Conservation (phyloP, 2,797 vertebrate genomes). For the Rhinogobio ventralis region DNA sequence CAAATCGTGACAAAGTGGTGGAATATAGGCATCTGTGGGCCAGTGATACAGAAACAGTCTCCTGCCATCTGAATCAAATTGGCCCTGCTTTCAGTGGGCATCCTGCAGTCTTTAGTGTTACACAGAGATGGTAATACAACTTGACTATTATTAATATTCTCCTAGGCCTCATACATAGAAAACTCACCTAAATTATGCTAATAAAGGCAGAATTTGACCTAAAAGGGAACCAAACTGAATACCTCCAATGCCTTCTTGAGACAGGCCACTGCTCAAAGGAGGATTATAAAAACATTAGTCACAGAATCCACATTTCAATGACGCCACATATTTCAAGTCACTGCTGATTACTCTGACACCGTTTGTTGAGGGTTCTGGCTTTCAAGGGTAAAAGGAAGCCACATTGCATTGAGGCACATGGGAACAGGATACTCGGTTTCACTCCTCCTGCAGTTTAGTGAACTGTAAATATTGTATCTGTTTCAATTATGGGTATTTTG, state of each 20-base stretch:
- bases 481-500: constrained; percentile 14
- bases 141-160: constrained; percentile 78
- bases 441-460: not conserved
- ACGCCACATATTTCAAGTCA: constrained; percentile 85
- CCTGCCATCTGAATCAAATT: constrained; percentile 52
- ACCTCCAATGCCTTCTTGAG: constrained; percentile 77
- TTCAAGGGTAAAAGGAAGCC: constrained; percentile 55
- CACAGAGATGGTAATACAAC: constrained; percentile 68
- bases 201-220: constrained; percentile 76
- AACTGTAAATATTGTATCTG: constrained; percentile 10
- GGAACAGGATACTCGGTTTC: constrained; percentile 62
- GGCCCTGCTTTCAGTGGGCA: constrained; percentile 58
- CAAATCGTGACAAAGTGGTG: constrained; percentile 13
- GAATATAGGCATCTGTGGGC: constrained; percentile 63
- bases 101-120: constrained; percentile 68
- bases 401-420: constrained; percentile 61
- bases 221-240: constrained; percentile 81
- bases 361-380: constrained; percentile 75
- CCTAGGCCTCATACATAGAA: constrained; percentile 67
- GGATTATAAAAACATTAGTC: constrained; percentile 83
- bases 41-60: constrained; percentile 53
- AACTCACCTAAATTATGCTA: constrained; percentile 78
- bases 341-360: constrained; percentile 82
- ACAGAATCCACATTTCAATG: constrained; percentile 79
- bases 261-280: constrained; percentile 71